These are phyloP conservation scores for Meloidogyne hapla DNA, from an alignment of 1,140 invertebrate genomes.

Conservation along the genomic window DNA sequence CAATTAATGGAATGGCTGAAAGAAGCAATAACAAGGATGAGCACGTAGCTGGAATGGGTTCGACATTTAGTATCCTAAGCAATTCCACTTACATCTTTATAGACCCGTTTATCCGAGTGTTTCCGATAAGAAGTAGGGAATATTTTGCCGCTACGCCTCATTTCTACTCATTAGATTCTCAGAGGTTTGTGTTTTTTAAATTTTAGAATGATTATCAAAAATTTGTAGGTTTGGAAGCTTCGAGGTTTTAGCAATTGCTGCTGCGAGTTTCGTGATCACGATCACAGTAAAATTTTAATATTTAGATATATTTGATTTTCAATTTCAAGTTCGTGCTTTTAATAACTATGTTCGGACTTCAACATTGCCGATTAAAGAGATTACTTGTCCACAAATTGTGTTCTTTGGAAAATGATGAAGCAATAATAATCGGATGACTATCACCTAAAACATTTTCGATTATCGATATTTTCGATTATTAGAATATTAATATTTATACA, in stretches of 20 bases:
- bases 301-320: not conserved
- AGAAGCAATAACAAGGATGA: not conserved
- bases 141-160: not conserved
- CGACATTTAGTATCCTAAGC: too few relatives aligned
- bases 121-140: constrained; percentile 17
- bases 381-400: not conserved
- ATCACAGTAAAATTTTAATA: not conserved
- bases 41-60: not conserved
- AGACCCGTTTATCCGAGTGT: constrained; percentile 20
- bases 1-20: not conserved
- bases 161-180: constrained; percentile 10
- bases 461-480: too few relatives aligned
- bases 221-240: constrained; percentile 16
- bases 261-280: not conserved
- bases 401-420: too few relatives aligned
- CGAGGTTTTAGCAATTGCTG: constrained; percentile 6
- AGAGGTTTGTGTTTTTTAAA: too few relatives aligned
- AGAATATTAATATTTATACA: too few relatives aligned
- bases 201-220: too few relatives aligned
- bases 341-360: constrained; percentile 15
- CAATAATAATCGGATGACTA: too few relatives aligned
- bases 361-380: constrained; percentile 9
- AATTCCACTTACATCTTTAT: not conserved
- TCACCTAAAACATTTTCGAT: too few relatives aligned
- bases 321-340: not conserved